A percentile compares a stretch with the other conserved stretches of the same genome.
These are phyloP conservation scores for Athetis lepigone DNA, from an alignment of 2,888 invertebrate species.

Conservation along the genomic window DNA sequence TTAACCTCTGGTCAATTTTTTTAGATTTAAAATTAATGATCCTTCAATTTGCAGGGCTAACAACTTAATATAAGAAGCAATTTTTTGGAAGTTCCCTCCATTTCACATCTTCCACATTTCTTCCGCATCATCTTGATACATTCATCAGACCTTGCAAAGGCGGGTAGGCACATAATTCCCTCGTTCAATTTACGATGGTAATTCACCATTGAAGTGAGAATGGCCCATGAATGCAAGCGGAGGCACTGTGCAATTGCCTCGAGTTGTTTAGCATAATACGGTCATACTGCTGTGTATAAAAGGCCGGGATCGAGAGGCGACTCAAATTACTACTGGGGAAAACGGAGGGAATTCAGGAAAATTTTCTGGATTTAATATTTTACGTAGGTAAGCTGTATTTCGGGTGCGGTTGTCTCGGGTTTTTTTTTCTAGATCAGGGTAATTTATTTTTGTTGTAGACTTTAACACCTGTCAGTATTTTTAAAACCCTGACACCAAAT, in stretches of 20 bases:
- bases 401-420: too few species aligned
- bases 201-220: slow-evolving; percentile 82
- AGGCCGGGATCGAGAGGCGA: slow-evolving; percentile 68
- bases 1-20: too few species aligned
- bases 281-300: slow-evolving; percentile 84
- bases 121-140: slow-evolving; percentile 42
- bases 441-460: not conserved
- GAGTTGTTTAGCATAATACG: slow-evolving; percentile 87
- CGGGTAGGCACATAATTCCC: slow-evolving; percentile 58
- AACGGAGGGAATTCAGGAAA: slow-evolving; percentile 32
- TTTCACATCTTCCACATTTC: not conserved
- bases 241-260: slow-evolving; percentile 80
- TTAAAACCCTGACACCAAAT: too few species aligned
- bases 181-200: slow-evolving; percentile 76
- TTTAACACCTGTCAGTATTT: too few species aligned
- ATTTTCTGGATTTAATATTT: slow-evolving; percentile 9
- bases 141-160: slow-evolving; percentile 47
- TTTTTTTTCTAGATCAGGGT: not conserved
- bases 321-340: slow-evolving; percentile 49
- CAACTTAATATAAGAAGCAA: too few species aligned
- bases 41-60: too few species aligned
- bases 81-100: not conserved
- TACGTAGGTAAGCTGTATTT: not conserved
- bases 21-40: too few species aligned
- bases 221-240: slow-evolving; percentile 74